Base-by-base conservation (phyloP, 1,140 invertebrate species). In the Halictus rubicundus region DNA sequence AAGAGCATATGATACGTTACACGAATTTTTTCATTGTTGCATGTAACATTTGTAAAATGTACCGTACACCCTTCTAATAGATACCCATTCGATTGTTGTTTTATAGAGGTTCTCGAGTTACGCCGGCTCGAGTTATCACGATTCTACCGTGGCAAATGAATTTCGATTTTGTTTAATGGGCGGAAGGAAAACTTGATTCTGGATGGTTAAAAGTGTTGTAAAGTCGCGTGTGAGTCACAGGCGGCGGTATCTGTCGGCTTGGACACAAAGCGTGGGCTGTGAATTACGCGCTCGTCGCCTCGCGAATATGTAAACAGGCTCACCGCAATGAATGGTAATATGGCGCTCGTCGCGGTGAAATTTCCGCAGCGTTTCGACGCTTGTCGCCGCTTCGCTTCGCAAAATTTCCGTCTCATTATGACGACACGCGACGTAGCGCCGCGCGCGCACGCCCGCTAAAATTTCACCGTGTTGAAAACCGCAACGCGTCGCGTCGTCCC, bases 291-390 rank as follows among this genome's bases (percentile, higher is more conserved):
- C 27, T 27, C 60, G 60, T 63, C 60, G 60, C 60, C 16, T 25
- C 37, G 12, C 39, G 54, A 60, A 61, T 61, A 46, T 25, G 65
- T 69, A 69, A 77, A 77, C 54, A 60, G 25, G 42, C 64, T 60
- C 65, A 27, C 9, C 49, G 19, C 21, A 21, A 69, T n/a, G 54
- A 77, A 63, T 63, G 60, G 37, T 63, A 63, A 63, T 63, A 63
- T 16, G 49, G 49, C 60, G 27, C 27, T 27, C 25, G 27, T 32
- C 54, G 39, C 74, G 42, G 46, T 49, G 25, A 61, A 57, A 77
- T 60, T 77, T 77, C 60, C 32, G 39, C 65, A 39, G 59, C 32
- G 42, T 46, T 46, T 10, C 42, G 42, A 46, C 42, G 42, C 9
- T 9, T 10, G 10, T 10, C 25, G 42, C 74, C 27, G 16, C 60